Evolutionary conservation across 2,888 invertebrate genomes (phyloP), one percentile per base, ranked within the genome.

Genomic region (Melanostoma scalare): DNA sequence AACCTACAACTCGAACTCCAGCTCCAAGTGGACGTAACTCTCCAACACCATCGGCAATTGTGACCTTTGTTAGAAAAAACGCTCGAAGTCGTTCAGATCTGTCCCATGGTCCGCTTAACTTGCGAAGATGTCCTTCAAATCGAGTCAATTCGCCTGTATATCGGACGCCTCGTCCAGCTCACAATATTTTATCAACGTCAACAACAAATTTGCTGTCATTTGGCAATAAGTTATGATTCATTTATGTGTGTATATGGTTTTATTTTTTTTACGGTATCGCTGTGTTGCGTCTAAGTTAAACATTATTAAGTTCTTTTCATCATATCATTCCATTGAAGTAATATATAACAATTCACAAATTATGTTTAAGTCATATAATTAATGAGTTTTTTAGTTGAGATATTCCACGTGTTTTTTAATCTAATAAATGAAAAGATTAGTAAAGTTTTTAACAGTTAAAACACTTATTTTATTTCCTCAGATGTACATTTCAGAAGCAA

Each of bases 51-150:
- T 80, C 76, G 52, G 76, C 80, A 10, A 80, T 85, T 35, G 75
- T 44, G 1, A 85, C 36, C 2, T 85, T 85, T 53, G 71, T 85
- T 6, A 65, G 85, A 20, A 80, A 76, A 38, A 85, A 85, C 10
- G 63, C 80, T n/a, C 86, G 86, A 36, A 86, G 86, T 74, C 85
- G 85, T 6, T 86, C 86, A 8, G 86, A 86, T 72, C 65, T 86
- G 42, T 78, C 86, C 20, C 80, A 80, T 30, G 80, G 81, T 1
- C 73, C 73, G 4, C 46, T 74, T 6, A 80, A 72, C 55, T 33
- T 75, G 44, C 79, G 74, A n/a, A 68, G 77, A 46, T 73, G 53
- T 68, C 65, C 60, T 55, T 65, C 73, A 8, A 73, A 71, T 67
- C 85, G 86, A n/a, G 75, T 85, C 6, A 63, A 86, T 71, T 85